Conservation (phyloP, 2,797 vertebrate genomes). For the Lepidocolaptes lacrymiger region DNA sequence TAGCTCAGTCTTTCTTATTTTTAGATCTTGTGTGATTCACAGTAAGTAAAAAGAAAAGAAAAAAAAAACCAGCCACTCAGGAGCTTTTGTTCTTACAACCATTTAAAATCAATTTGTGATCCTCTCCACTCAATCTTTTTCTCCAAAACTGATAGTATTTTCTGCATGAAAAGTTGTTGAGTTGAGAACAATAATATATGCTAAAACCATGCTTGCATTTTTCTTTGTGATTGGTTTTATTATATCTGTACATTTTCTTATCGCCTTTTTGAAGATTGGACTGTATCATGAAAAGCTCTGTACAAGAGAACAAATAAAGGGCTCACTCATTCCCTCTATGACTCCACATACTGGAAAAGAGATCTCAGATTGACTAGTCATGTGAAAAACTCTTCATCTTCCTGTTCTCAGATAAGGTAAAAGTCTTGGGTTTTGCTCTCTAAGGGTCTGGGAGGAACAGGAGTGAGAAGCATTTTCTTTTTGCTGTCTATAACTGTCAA, state of each 20-base stretch:
- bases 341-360: background rate
- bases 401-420: background rate
- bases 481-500: background rate
- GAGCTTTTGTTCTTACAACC: conserved; percentile 27
- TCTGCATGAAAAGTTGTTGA: conserved; percentile 45
- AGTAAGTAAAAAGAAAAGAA: background rate
- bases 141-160: conserved; percentile 7
- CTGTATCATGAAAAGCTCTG: background rate
- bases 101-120: conserved; percentile 37
- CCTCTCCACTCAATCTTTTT: background rate
- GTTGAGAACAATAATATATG: background rate
- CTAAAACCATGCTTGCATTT: background rate
- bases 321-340: background rate
- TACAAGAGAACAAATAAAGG: background rate
- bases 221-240: conserved; percentile 22
- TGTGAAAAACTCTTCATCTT: background rate
- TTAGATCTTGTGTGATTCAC: conserved; percentile 41
- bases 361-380: background rate
- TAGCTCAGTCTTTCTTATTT: conserved; percentile 19
- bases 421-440: background rate
- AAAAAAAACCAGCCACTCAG: background rate
- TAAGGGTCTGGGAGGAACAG: background rate
- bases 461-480: background rate
- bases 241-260: conserved; percentile 11
- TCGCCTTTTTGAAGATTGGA: background rate